Evolutionary conservation across 2,113 vertebrate species (phyloP).

Genomic region (Egretta garzetta): DNA sequence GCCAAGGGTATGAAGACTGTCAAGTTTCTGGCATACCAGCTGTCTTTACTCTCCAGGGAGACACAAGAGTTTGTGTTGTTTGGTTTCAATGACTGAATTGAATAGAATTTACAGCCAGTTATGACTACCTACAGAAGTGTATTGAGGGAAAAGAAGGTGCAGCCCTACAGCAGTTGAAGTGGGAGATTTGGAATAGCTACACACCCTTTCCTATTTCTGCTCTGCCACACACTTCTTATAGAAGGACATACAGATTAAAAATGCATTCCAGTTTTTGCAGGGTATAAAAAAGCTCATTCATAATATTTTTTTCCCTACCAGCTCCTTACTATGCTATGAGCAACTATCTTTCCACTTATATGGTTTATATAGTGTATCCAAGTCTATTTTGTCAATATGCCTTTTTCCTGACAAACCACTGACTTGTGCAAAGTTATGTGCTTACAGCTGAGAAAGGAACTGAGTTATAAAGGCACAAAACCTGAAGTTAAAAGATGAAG

Average conservation of each 20-base stretch:
- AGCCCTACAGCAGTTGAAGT: not conserved
- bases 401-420: not conserved
- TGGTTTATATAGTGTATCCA: not conserved
- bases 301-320: not conserved
- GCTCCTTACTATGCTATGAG: accelerated
- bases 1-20: not conserved
- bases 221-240: not conserved
- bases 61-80: not conserved
- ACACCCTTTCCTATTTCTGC: not conserved
- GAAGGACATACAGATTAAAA: not conserved
- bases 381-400: not conserved
- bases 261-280: not conserved
- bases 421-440: accelerated
- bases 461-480: not conserved
- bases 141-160: not conserved
- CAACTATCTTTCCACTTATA: not conserved
- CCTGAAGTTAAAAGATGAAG: not conserved
- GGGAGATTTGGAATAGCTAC: not conserved
- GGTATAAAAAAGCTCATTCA: not conserved
- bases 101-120: not conserved
- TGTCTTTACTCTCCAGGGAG: not conserved
- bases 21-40: not conserved
- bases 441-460: not conserved
- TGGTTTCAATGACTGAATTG: not conserved
- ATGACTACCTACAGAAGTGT: not conserved